Evolutionary conservation across 2,797 vertebrate species (phyloP).

Genomic region (Lutjanus argentimaculatus): DNA sequence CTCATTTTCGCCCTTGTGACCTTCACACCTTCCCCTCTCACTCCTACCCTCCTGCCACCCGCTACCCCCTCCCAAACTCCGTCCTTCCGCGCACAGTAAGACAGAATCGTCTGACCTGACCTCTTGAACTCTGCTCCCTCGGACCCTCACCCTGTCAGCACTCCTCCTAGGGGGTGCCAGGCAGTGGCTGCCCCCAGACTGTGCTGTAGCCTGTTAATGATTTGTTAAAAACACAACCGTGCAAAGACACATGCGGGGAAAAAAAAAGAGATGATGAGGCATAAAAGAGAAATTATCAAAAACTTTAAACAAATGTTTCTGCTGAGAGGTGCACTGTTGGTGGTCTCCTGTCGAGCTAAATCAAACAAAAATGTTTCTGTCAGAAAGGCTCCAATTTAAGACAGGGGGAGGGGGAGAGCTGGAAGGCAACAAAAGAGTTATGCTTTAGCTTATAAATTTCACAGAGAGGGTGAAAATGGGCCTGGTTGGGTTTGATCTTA

Average conservation of each 20-base stretch:
- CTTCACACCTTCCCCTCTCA: conserved; percentile 70
- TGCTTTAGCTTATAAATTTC: conserved; percentile 70
- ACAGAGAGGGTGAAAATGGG: conserved; percentile 64
- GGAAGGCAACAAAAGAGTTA: conserved; percentile 41
- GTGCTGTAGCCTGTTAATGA: conserved; percentile 76
- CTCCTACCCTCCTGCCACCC: conserved; percentile 27
- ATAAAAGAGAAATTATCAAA: conserved; percentile 72
- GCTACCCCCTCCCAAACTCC: conserved; percentile 24
- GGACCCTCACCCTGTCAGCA: conserved; percentile 80
- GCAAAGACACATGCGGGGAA: conserved; percentile 30
- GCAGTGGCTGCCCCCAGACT: conserved; percentile 55
- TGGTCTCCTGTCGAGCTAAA: conserved; percentile 81
- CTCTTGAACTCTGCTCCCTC: conserved; percentile 76
- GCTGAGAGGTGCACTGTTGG: conserved; percentile 79
- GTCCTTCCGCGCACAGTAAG: conserved; percentile 54
- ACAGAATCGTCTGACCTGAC: conserved; percentile 77
- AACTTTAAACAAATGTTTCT: conserved; percentile 82
- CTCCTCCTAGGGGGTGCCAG: conserved; percentile 70
- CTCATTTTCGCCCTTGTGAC: conserved; percentile 80
- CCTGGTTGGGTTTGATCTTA: conserved; percentile 63
- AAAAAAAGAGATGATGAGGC: conserved; percentile 57
- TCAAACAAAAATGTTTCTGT: conserved; percentile 80
- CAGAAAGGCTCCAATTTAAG: conserved; percentile 69
- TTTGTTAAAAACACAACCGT: conserved; percentile 83
- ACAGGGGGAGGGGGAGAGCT: conserved; percentile 39